Conservation (phyloP, 35 echinoderm and acorn worm genomes). For the Amphiura filiformis region DNA sequence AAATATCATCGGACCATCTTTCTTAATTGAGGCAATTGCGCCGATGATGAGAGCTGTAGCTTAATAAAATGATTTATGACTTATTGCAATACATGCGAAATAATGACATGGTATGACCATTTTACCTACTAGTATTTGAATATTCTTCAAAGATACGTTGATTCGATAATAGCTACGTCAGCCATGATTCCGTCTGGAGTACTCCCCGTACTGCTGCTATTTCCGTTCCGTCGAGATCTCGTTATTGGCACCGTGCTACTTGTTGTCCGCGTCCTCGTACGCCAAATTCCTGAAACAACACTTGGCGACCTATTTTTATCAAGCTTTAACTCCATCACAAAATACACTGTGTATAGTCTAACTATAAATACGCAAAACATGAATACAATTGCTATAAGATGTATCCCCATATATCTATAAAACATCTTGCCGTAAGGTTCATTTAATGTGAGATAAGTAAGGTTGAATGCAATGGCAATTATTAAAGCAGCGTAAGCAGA, state of each 20-base stretch:
- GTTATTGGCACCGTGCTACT: neutral
- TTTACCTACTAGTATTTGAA: no score
- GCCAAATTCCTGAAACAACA: neutral
- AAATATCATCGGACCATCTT: neutral
- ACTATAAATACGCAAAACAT: neutral
- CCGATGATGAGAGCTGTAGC: neutral
- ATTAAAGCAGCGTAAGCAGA: conserved; percentile 6
- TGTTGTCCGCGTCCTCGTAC: neutral
- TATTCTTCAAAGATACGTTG: neutral
- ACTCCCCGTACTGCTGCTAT: neutral
- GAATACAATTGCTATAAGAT: neutral
- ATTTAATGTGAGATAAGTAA: neutral
- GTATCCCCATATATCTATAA: neutral
- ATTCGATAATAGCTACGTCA: neutral
- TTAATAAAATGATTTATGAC: neutral
- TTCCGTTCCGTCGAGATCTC: neutral
- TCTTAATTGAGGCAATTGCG: neutral
- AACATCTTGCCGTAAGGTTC: neutral
- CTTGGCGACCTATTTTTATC: neutral
- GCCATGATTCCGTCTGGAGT: neutral
- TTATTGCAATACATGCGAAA: no score
- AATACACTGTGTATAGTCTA: neutral
- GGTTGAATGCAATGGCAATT: neutral
- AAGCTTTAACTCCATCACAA: neutral
- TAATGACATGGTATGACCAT: no score